A percentile compares a stretch with the other conserved stretches of the same genome.
Evolutionary conservation across 2,797 vertebrate species (phyloP).

Genomic region (Cyclopterus lumpus): DNA sequence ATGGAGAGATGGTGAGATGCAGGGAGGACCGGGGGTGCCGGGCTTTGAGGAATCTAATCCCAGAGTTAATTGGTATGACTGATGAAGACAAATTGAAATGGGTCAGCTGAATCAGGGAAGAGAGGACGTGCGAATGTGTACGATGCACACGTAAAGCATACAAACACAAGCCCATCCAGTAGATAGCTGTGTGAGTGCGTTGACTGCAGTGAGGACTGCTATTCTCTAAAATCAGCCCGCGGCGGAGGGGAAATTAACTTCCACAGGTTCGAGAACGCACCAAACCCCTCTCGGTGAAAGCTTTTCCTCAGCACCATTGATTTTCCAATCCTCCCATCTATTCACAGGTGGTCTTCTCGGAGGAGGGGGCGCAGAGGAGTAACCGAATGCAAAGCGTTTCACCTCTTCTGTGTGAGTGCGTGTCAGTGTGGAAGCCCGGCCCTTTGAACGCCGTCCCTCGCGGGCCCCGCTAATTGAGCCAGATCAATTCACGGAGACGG

Average conservation of each 20-base stretch:
- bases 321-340: conserved; percentile 63
- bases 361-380: conserved; percentile 1
- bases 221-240: conserved; percentile 13
- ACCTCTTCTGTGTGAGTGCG: conserved; percentile 73
- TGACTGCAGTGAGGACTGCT: not conserved
- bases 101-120: conserved; percentile 65
- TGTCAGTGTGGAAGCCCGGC: conserved; percentile 50
- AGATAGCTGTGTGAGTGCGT: not conserved
- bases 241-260: conserved; percentile 17
- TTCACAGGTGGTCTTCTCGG: conserved; percentile 64
- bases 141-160: conserved; percentile 5
- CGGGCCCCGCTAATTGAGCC: conserved; percentile 77
- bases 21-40: conserved; percentile 36
- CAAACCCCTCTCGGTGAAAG: conserved; percentile 43
- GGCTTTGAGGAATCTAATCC: conserved; percentile 71
- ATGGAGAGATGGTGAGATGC: conserved; percentile 26
- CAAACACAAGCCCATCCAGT: not conserved
- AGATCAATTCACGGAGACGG: conserved; percentile 79
- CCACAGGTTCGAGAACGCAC: conserved; percentile 25
- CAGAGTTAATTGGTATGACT: conserved; percentile 75
- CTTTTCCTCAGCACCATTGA: conserved; percentile 53
- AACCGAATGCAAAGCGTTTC: conserved; percentile 77
- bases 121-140: conserved; percentile 28
- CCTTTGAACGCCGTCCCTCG: conserved; percentile 76
- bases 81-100: conserved; percentile 80